These are phyloP conservation scores for Ptilorrhoa leucosticta DNA, from an alignment of 2,113 vertebrate species.

Conservation along the genomic window DNA sequence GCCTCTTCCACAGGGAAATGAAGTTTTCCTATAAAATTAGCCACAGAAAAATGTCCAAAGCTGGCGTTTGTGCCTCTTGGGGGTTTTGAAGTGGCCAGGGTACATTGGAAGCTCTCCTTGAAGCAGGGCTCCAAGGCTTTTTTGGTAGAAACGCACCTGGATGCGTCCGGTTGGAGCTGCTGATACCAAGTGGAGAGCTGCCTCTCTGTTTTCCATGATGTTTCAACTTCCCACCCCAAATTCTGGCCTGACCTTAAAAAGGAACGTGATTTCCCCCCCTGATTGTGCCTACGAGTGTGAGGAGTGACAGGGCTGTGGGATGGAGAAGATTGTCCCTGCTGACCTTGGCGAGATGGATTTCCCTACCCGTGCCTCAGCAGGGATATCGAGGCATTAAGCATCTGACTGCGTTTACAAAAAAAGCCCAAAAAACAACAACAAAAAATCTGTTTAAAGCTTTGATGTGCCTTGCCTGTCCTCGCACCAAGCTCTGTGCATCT, in stretches of 20 bases:
- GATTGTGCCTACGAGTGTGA: accelerated
- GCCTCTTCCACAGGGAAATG: background rate
- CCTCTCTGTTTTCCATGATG: background rate
- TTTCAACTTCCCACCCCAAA: background rate
- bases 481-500: background rate
- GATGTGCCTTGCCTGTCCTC: background rate
- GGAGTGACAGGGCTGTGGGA: background rate
- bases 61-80: background rate
- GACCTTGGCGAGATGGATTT: background rate
- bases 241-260: background rate
- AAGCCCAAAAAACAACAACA: background rate
- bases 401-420: background rate
- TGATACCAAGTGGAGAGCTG: background rate
- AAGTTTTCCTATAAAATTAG: background rate
- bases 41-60: background rate
- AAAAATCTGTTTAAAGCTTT: background rate
- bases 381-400: background rate
- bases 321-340: background rate
- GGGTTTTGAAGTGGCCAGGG: background rate
- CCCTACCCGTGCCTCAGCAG: background rate
- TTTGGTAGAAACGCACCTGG: background rate
- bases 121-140: background rate
- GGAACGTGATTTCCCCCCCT: accelerated
- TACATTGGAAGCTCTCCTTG: background rate
- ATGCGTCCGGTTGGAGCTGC: background rate